These are phyloP conservation scores for Aphrocallistes beatrix DNA, from an alignment of 37 sponge, comb jelly and placozoan genomes.

Conservation along the genomic window DNA sequence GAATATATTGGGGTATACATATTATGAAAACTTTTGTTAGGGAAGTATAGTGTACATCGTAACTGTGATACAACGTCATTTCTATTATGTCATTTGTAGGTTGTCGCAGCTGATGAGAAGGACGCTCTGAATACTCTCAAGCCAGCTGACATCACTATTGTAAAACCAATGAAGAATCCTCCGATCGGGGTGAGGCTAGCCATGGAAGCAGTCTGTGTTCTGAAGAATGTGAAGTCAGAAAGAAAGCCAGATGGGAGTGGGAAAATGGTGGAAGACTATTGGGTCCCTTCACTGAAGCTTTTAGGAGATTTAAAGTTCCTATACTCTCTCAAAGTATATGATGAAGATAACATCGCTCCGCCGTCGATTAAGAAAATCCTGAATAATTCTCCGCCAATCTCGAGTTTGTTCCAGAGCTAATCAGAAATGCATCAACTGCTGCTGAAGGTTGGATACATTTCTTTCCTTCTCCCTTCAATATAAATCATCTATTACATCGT, in stretches of 20 bases:
- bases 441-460: constrained; percentile 81
- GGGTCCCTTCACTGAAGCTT: constrained; percentile 92
- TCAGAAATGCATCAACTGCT: constrained; percentile 79
- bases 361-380: constrained; percentile 84
- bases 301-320: constrained; percentile 93
- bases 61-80: too few relatives aligned
- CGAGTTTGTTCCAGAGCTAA: constrained; percentile 75
- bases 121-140: constrained; percentile 97
- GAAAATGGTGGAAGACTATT: constrained; percentile 93
- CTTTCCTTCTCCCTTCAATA: too few relatives aligned
- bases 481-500: too few relatives aligned
- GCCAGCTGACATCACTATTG: constrained; percentile 83
- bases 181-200: constrained; percentile 76
- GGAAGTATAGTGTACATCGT: too few relatives aligned
- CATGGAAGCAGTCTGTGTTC: constrained; percentile 96
- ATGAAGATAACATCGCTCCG: constrained; percentile 89
- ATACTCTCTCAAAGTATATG: constrained; percentile 78
- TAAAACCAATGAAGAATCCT: constrained; percentile 98
- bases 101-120: constrained; percentile 94
- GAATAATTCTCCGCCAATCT: constrained; percentile 77
- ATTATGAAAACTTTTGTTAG: too few relatives aligned
- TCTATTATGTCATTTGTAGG: too few relatives aligned
- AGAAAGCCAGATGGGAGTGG: constrained; percentile 93
- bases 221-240: constrained; percentile 82
- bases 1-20: too few relatives aligned